Evolutionary conservation across 2,797 vertebrate species (phyloP), one percentile per base, ranked within the genome.

Genomic region (Bradypodion ventrale): DNA sequence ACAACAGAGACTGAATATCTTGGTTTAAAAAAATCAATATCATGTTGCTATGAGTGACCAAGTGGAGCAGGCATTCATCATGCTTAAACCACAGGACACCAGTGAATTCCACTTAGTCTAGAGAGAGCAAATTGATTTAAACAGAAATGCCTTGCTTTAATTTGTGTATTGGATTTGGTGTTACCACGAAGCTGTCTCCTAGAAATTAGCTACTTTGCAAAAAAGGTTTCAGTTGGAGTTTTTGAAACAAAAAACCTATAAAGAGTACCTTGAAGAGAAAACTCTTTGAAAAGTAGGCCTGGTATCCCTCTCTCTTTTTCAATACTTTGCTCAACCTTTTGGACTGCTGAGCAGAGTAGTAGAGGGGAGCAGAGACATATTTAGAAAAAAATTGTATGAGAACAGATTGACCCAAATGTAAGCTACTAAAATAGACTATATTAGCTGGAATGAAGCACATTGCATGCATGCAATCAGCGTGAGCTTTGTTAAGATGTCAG

Each of bases 401-500:
- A 93, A 92, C 90, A 94, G 88, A 91, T 91, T 94, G 92, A 94
- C 92, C 92, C 91, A 93, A 94, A 94, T 94, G 88, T 89, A 91
- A 92, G 87, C 83, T 87, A 93, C 78, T 85, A 87, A 93, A 93
- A 94, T 90, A 89, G 80, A 90, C 87, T 85, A 85, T 91, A 85
- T 88, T 92, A 88, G 88, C 74, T 87, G 83, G 73, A 94, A 93
- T 89, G 83, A 83, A 94, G 85, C n/a, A n/a, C 75, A n/a, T 81
- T 92, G 78, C 78, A 80, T 87, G 80, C 72, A 90, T 87, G 87
- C 79, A 93, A 93, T 88, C 90, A 92, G 87, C 78, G 82, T 62
- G 56, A 83, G 76, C 82, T 89, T 94, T 91, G 90, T 90, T 86
- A 93, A 94, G 94, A 91, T 87, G 87, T 89, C 89, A 90, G 27